phyloP scores from a whole-genome alignment of 2,113 vertebrate species.

The Chaetodon auriga region DNA sequence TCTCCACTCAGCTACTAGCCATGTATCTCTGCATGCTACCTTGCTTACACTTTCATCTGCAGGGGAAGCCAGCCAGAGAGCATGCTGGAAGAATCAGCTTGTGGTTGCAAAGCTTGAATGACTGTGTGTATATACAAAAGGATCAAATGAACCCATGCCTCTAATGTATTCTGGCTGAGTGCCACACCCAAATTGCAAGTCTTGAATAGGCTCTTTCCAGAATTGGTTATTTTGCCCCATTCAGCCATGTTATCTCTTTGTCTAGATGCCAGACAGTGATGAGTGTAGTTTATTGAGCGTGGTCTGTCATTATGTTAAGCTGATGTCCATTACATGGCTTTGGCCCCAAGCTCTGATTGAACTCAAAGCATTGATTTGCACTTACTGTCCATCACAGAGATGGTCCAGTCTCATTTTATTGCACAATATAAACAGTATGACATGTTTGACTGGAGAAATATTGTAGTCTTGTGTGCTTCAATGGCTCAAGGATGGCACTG shows the following conservation, averaged over 20 bases:
- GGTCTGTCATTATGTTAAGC: constrained; percentile 60
- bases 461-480: neutral
- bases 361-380: constrained; percentile 53
- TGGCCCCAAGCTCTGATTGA: constrained; percentile 32
- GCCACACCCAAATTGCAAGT: constrained; percentile 38
- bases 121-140: constrained; percentile 4
- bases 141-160: constrained; percentile 11
- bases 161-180: constrained; percentile 20
- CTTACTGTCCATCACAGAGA: constrained; percentile 55
- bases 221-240: constrained; percentile 41
- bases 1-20: constrained; percentile 15
- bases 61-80: constrained; percentile 9
- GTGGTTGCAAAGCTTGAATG: constrained; percentile 13
- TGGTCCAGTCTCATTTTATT: constrained; percentile 15
- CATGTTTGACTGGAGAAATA: constrained; percentile 7
- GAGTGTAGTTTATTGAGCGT: constrained; percentile 54
- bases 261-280: constrained; percentile 43
- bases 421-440: neutral
- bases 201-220: constrained; percentile 25
- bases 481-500: neutral
- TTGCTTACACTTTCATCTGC: constrained; percentile 38
- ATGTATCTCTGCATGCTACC: constrained; percentile 50
- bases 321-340: constrained; percentile 60
- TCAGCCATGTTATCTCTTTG: constrained; percentile 52
- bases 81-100: constrained; percentile 13